phyloP scores from a whole-genome alignment of 2,888 invertebrate species.

The Rhagium mordax region DNA sequence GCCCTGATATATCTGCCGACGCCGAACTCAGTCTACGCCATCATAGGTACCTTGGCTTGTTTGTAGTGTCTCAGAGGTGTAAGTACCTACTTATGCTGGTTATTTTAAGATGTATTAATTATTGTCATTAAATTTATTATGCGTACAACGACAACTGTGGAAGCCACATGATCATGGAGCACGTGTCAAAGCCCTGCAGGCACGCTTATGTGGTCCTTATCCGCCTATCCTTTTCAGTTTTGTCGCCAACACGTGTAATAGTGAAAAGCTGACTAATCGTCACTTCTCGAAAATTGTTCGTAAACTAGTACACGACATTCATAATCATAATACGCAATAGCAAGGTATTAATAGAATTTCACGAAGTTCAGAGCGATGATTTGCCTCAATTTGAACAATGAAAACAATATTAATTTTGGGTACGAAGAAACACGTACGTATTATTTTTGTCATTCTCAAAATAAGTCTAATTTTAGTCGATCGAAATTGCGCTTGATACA shows the following conservation, averaged over 20 bases:
- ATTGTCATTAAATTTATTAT: neutral
- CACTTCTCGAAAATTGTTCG: slow-evolving; percentile 35
- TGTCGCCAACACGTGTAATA: slow-evolving; percentile 31
- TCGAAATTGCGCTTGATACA: slow-evolving; percentile 46
- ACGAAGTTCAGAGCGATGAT: slow-evolving; percentile 36
- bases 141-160: slow-evolving; percentile 31
- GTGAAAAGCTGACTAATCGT: slow-evolving; percentile 32
- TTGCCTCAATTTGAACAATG: slow-evolving; percentile 34
- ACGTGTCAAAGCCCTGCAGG: slow-evolving; percentile 46
- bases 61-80: neutral
- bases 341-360: slow-evolving; percentile 39
- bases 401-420: slow-evolving; percentile 38
- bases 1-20: slow-evolving; percentile 56
- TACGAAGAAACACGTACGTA: slow-evolving; percentile 34
- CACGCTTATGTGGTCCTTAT: slow-evolving; percentile 36
- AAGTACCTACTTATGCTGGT: neutral
- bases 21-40: slow-evolving; percentile 30
- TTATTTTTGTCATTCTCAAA: slow-evolving; percentile 41
- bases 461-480: slow-evolving; percentile 43
- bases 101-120: neutral
- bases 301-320: slow-evolving; percentile 33
- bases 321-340: slow-evolving; percentile 40
- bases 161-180: slow-evolving; percentile 53
- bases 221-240: neutral
- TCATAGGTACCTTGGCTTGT: slow-evolving; percentile 33